Conservation (phyloP, 2,888 invertebrate genomes). For the Cantharis nigra region DNA sequence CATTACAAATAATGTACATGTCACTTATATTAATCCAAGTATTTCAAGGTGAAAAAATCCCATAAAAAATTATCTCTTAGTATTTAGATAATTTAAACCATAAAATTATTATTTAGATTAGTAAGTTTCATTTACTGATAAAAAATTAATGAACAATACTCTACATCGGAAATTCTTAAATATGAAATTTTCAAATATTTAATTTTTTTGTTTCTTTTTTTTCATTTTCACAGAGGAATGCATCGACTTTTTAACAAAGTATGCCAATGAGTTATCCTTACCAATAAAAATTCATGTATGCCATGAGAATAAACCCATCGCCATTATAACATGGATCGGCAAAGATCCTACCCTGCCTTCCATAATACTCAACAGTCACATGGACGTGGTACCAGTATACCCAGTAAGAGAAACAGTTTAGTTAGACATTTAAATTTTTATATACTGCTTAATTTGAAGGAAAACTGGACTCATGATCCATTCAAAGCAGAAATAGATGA, state of each 20-base stretch:
- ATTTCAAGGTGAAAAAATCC: background rate
- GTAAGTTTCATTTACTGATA: too few species aligned
- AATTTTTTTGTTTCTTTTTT: background rate
- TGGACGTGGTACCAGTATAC: constrained; percentile 93
- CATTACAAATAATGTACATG: background rate
- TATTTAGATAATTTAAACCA: background rate
- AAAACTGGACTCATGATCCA: constrained; percentile 88
- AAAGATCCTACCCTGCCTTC: constrained; percentile 67
- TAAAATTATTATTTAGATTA: too few species aligned
- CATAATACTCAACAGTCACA: constrained; percentile 86
- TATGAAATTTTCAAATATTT: too few species aligned
- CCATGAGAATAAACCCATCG: constrained; percentile 66
- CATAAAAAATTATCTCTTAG: background rate
- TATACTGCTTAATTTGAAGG: constrained; percentile 58
- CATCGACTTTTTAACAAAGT: constrained; percentile 68
- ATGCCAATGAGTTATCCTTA: constrained; percentile 70
- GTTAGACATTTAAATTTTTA: background rate
- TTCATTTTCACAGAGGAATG: background rate
- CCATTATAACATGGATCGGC: constrained; percentile 80
- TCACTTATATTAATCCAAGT: background rate
- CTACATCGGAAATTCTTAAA: too few species aligned
- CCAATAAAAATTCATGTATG: constrained; percentile 61
- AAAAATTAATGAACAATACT: too few species aligned
- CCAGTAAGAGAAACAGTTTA: constrained; percentile 44
- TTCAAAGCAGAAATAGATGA: constrained; percentile 85